A percentile compares a stretch with the other conserved stretches of the same genome.
Evolutionary conservation across 2,888 invertebrate genomes (phyloP).

Genomic region (Apocheima hispidaria): DNA sequence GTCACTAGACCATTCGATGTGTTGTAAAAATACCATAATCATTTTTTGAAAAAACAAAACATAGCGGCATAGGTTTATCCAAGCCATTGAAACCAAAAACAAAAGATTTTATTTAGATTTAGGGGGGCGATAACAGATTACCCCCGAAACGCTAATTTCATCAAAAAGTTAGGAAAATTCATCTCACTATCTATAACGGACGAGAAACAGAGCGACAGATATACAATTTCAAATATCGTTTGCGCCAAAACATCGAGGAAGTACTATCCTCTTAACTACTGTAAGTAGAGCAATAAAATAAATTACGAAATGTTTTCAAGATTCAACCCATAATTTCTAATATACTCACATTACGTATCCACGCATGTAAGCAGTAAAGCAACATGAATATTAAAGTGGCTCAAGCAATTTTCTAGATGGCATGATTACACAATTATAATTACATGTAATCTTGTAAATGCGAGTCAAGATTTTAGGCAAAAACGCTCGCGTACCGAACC

Average conservation of each 20-base stretch:
- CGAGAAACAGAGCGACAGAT: too few species aligned
- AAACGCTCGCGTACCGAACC: constrained; percentile 36
- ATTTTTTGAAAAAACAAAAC: too few species aligned
- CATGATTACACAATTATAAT: constrained; percentile 57
- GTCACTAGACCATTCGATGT: too few species aligned
- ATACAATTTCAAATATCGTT: too few species aligned
- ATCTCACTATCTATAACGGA: too few species aligned
- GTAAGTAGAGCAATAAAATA: background rate
- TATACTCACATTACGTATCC: constrained; percentile 7
- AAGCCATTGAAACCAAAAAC: too few species aligned
- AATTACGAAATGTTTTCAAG: constrained; percentile 3
- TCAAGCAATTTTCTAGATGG: constrained; percentile 48
- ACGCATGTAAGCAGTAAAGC: constrained; percentile 23
- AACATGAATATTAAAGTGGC: constrained; percentile 31
- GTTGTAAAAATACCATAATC: too few species aligned
- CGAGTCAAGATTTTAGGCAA: constrained; percentile 57
- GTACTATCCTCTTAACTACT: background rate
- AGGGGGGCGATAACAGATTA: too few species aligned
- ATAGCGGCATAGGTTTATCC: too few species aligned
- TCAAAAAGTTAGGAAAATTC: background rate
- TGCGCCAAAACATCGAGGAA: too few species aligned
- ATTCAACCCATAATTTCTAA: constrained; percentile 2
- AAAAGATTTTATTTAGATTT: too few species aligned
- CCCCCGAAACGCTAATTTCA: too few species aligned
- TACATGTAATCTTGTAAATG: constrained; percentile 54